Evolutionary conservation across 1,140 invertebrate genomes (phyloP).

Genomic region (Dendrolimus punctatus): DNA sequence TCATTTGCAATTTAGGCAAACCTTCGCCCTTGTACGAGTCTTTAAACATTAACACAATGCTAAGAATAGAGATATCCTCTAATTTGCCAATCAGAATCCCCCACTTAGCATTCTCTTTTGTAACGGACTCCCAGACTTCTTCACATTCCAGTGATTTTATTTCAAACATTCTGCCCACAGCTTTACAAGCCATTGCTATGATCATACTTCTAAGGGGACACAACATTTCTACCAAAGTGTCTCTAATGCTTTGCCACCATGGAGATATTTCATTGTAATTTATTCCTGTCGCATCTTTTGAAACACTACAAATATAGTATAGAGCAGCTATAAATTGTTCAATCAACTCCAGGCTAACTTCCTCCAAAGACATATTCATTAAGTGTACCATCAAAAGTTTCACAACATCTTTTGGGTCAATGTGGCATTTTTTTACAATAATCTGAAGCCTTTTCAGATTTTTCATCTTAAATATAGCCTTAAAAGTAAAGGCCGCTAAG

Average conservation of each 20-base stretch:
- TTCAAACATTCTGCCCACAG: slow-evolving; percentile 73
- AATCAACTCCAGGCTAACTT: slow-evolving; percentile 68
- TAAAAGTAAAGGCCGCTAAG: slow-evolving; percentile 75
- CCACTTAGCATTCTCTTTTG: slow-evolving; percentile 89
- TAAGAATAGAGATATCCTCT: slow-evolving; percentile 88
- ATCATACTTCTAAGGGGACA: slow-evolving; percentile 82
- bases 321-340: slow-evolving; percentile 65
- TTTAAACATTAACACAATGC: slow-evolving; percentile 77
- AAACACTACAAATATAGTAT: slow-evolving; percentile 55
- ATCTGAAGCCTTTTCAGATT: slow-evolving; percentile 64
- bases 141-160: slow-evolving; percentile 60
- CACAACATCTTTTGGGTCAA: slow-evolving; percentile 75
- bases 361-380: slow-evolving; percentile 71
- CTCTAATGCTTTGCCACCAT: slow-evolving; percentile 85
- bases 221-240: slow-evolving; percentile 78
- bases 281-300: slow-evolving; percentile 49
- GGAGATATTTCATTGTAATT: slow-evolving; percentile 78
- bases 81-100: slow-evolving; percentile 88
- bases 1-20: slow-evolving; percentile 73
- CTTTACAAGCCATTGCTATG: slow-evolving; percentile 83
- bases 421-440: slow-evolving; percentile 69
- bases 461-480: slow-evolving; percentile 73
- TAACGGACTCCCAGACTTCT: slow-evolving; percentile 87
- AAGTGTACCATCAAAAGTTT: slow-evolving; percentile 78
- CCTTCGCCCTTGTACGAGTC: slow-evolving; percentile 43